A percentile compares a stretch with the other conserved stretches of the same genome.
phyloP scores from a whole-genome alignment of 2,888 invertebrate genomes.

The Coelogynopora nodosa region DNA sequence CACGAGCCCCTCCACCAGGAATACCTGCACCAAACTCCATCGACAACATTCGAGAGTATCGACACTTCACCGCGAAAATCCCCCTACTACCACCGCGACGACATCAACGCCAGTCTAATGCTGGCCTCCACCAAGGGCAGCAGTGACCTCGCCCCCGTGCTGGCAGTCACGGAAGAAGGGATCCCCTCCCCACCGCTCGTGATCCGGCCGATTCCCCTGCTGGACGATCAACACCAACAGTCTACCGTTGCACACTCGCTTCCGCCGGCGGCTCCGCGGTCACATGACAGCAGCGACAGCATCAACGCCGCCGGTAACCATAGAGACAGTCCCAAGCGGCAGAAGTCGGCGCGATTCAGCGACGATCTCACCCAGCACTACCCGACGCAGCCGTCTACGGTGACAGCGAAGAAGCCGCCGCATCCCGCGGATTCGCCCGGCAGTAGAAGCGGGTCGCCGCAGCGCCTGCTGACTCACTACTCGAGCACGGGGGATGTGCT shows the following conservation, averaged over 20 bases:
- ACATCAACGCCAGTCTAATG: neutral
- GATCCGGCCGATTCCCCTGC: neutral
- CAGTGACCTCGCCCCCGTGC: too few species aligned
- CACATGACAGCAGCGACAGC: neutral
- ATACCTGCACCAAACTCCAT: neutral
- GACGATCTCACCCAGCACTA: neutral
- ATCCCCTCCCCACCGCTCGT: neutral
- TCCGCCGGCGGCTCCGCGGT: neutral
- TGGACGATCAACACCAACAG: neutral
- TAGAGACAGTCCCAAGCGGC: neutral
- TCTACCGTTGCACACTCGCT: neutral
- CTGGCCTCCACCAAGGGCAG: neutral
- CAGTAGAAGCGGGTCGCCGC: neutral
- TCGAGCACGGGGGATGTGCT: constrained; percentile 1
- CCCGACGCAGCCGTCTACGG: neutral
- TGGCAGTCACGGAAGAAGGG: neutral
- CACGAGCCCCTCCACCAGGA: neutral
- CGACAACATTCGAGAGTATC: neutral
- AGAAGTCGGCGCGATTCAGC: constrained; percentile 4
- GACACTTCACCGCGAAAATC: neutral
- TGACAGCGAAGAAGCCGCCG: neutral
- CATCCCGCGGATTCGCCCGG: neutral
- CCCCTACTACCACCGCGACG: neutral
- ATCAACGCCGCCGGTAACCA: neutral
- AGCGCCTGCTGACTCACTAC: neutral